Evolutionary conservation across 2,797 vertebrate species (phyloP).

Genomic region (Myripristis murdjan): DNA sequence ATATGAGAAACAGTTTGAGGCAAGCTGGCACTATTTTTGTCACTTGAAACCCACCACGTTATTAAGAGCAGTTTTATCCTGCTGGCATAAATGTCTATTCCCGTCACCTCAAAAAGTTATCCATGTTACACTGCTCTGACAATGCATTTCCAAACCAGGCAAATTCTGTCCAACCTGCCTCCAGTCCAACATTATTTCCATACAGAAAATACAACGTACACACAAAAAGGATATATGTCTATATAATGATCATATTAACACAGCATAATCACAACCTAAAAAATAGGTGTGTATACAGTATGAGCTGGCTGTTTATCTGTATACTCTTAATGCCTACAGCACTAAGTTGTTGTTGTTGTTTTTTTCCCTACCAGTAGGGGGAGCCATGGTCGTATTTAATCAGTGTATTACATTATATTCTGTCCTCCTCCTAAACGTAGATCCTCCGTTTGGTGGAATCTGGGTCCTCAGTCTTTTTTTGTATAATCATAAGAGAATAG

Average conservation of each 20-base stretch:
- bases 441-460: slow-evolving; percentile 14
- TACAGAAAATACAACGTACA: neutral
- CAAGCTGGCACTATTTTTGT: neutral
- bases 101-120: neutral
- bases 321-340: slow-evolving; percentile 8
- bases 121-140: neutral
- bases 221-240: neutral
- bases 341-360: neutral
- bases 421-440: slow-evolving; percentile 4
- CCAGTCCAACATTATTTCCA: neutral
- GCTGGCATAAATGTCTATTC: neutral
- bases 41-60: neutral
- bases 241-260: slow-evolving; percentile 17
- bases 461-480: slow-evolving; percentile 30
- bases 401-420: slow-evolving; percentile 9
- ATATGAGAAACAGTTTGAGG: neutral
- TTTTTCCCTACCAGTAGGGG: slow-evolving; percentile 37
- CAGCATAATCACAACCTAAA: neutral
- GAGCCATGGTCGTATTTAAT: slow-evolving; percentile 5
- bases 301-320: neutral
- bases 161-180: neutral
- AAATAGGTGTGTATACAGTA: neutral
- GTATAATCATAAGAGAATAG: slow-evolving; percentile 34
- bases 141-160: neutral
- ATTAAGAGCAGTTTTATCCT: neutral